These are phyloP conservation scores for Dryobota labecula DNA, from an alignment of 2,888 invertebrate genomes.

Conservation along the genomic window DNA sequence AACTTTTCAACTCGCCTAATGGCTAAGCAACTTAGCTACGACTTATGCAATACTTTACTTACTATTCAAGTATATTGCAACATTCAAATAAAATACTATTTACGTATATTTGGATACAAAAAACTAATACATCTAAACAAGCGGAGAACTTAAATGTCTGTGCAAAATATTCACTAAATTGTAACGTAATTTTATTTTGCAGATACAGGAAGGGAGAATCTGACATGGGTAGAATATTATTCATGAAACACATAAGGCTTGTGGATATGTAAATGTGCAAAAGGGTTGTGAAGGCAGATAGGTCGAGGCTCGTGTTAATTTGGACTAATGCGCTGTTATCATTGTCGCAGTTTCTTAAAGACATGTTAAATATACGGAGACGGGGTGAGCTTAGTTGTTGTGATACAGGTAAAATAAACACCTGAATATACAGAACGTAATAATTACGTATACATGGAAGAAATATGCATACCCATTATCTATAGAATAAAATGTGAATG, in stretches of 20 bases:
- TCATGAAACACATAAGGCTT: constrained; percentile 18
- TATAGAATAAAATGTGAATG: constrained; percentile 26
- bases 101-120: not conserved
- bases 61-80: constrained; percentile 16
- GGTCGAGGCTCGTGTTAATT: constrained; percentile 13
- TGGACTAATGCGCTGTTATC: not conserved
- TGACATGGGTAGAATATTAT: constrained; percentile 30
- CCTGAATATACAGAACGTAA: not conserved
- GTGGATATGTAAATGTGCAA: constrained; percentile 22
- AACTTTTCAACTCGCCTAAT: not conserved
- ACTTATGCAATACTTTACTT: constrained; percentile 26
- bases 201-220: not conserved
- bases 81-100: constrained; percentile 18
- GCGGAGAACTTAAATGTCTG: not conserved
- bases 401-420: not conserved
- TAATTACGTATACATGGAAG: not conserved
- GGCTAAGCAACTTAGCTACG: not conserved
- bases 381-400: not conserved
- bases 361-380: constrained; percentile 9
- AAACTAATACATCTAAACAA: constrained; percentile 3
- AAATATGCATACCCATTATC: not conserved
- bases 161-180: constrained; percentile 13
- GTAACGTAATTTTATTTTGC: not conserved
- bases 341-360: constrained; percentile 8
- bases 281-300: not conserved